Evolutionary conservation across 2,888 invertebrate genomes (phyloP).

Genomic region (Thecophora atra): DNA sequence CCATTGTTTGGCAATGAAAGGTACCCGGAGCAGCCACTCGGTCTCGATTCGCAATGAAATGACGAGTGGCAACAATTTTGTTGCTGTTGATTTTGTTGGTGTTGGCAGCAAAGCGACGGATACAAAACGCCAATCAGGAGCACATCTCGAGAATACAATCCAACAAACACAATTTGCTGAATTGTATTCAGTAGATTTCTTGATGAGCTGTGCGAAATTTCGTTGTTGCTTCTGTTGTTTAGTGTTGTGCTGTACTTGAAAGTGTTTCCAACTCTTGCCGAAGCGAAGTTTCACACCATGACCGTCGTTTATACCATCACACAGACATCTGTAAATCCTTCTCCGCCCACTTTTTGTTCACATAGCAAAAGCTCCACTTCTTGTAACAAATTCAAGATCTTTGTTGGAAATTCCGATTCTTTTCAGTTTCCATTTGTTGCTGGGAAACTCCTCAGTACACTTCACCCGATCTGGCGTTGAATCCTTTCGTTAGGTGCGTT

Average conservation of each 20-base stretch:
- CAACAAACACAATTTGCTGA: conserved; percentile 39
- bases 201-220: conserved; percentile 32
- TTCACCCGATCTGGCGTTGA: neutral
- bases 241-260: neutral
- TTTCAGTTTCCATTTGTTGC: conserved; percentile 10
- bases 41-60: conserved; percentile 35
- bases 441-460: neutral
- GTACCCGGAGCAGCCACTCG: neutral
- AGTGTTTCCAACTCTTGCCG: neutral
- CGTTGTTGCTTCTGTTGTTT: neutral
- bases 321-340: too few species aligned
- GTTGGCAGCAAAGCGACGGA: neutral
- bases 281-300: neutral
- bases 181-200: conserved; percentile 36
- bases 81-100: too few species aligned
- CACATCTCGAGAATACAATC: conserved; percentile 34
- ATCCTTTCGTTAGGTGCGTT: neutral
- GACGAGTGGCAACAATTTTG: conserved; percentile 16
- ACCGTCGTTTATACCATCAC: neutral
- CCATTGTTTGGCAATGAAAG: neutral
- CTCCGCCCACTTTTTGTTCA: neutral
- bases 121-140: conserved; percentile 37
- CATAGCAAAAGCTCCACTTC: neutral
- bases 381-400: conserved; percentile 29
- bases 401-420: conserved; percentile 20